phyloP scores from a whole-genome alignment of 2,113 vertebrate species.

The Nycticebus coucang region DNA sequence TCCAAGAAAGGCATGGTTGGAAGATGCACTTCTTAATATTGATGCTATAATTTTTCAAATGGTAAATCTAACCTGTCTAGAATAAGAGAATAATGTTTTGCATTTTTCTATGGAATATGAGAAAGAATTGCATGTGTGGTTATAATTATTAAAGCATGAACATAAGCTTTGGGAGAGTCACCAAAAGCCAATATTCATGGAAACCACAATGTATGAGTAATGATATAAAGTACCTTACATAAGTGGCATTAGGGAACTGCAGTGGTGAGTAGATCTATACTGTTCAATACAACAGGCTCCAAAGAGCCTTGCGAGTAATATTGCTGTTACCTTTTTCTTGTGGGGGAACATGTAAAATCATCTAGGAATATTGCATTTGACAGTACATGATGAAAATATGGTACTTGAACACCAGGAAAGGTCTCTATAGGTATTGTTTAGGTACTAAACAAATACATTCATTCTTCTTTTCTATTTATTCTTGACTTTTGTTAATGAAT shows the following conservation, averaged over 20 bases:
- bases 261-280: background rate
- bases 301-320: background rate
- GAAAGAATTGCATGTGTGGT: background rate
- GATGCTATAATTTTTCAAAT: background rate
- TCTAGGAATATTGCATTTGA: background rate
- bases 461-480: background rate
- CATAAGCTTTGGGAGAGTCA: background rate
- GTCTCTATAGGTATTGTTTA: background rate
- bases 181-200: background rate
- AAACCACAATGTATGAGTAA: background rate
- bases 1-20: background rate
- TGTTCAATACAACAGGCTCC: background rate
- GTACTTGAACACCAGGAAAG: background rate
- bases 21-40: background rate
- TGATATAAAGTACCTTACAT: background rate
- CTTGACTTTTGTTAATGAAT: background rate
- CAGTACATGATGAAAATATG: background rate
- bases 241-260: background rate
- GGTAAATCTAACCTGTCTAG: background rate
- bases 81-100: background rate
- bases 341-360: background rate
- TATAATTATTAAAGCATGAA: background rate
- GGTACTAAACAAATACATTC: background rate
- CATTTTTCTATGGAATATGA: background rate
- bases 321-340: background rate